Evolutionary conservation across 2,888 invertebrate genomes (phyloP), one percentile per base, ranked within the genome.

Genomic region (Gymnosoma rotundatum): DNA sequence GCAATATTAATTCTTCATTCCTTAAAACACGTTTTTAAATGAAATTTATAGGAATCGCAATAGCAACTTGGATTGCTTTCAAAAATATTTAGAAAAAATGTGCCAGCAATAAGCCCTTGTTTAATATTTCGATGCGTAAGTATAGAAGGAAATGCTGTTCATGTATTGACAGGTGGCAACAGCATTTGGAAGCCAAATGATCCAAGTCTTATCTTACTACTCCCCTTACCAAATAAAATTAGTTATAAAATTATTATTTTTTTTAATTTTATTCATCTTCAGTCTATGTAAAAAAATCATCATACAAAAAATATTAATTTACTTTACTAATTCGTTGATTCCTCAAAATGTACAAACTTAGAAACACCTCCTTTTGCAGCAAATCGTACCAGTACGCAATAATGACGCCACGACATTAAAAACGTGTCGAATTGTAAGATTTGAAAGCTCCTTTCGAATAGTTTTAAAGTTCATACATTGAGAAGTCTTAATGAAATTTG

Each of bases 231-330:
- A 32, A n/a, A 4, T 50, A 20, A n/a, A 12, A 7, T 21, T 18
- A 16, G 63, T 64, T 82, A 48, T 42, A 63, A 63, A 79, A 20
- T 20, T 64, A 73, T 78, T 88, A 32, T 32, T 85, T 74, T 86
- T 83, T 87, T 86, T 81, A 76, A 78, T 75, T 86, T 89, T 89
- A 88, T 89, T 88, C 88, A 88, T 88, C 89, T 88, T 89, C 89
- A 89, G 89, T 89, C 89, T 89, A 89, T 89, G 88, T 89, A 87
- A 88, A 88, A 88, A 81, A 79, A 83, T 88, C 70, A 86, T 88
- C 88, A 89, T 89, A 89, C 86, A 88, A 87, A 86, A 87, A 87
- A 83, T 79, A 69, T 79, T 79, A 58, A 73, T 81, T 84, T 80
- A 79, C 70, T 74, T 75, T 75, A 58, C 73, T 80, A 84, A 84